phyloP scores from a whole-genome alignment of 2,113 vertebrate genomes.

The Hippocampus barbouri region DNA sequence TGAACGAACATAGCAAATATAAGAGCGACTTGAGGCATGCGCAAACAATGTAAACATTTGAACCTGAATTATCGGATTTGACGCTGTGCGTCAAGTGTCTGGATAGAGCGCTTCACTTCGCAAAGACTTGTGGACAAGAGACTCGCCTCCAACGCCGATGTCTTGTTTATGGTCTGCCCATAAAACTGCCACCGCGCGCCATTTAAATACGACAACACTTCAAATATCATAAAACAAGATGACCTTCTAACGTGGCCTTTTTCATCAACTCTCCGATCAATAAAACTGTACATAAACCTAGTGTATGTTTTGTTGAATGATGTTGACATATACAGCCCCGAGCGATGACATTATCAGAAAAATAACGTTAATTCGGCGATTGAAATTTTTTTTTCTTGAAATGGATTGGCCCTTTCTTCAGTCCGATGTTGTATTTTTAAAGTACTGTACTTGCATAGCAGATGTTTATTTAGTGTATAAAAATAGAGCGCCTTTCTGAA shows the following conservation, averaged over 20 bases:
- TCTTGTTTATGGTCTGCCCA: slow-evolving; percentile 52
- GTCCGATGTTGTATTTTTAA: background rate
- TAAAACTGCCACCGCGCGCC: slow-evolving; percentile 50
- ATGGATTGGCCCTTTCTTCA: background rate
- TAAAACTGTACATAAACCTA: slow-evolving; percentile 27
- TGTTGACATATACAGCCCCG: background rate
- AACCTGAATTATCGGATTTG: slow-evolving; percentile 22
- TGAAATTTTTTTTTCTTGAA: background rate
- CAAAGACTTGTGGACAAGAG: slow-evolving; percentile 21
- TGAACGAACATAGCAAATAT: slow-evolving; percentile 12
- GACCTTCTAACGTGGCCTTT: slow-evolving; percentile 12
- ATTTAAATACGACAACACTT: slow-evolving; percentile 42
- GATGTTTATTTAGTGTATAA: slow-evolving; percentile 42
- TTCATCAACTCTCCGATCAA: slow-evolving; percentile 26
- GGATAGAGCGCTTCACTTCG: slow-evolving; percentile 5
- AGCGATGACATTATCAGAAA: background rate
- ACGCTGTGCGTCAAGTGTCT: slow-evolving; percentile 6
- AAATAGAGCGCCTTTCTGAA: slow-evolving; percentile 46
- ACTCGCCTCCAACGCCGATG: slow-evolving; percentile 7
- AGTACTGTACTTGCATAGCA: slow-evolving; percentile 52
- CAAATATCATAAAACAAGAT: slow-evolving; percentile 13
- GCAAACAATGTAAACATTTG: slow-evolving; percentile 68
- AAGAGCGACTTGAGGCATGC: slow-evolving; percentile 61
- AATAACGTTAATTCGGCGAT: background rate
- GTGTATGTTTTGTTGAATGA: background rate